Percentiles rank a stretch among this genome's conserved stretches.
Evolutionary conservation across 2,888 invertebrate species (phyloP).

Genomic region (Himalopsyche kuldschensis): DNA sequence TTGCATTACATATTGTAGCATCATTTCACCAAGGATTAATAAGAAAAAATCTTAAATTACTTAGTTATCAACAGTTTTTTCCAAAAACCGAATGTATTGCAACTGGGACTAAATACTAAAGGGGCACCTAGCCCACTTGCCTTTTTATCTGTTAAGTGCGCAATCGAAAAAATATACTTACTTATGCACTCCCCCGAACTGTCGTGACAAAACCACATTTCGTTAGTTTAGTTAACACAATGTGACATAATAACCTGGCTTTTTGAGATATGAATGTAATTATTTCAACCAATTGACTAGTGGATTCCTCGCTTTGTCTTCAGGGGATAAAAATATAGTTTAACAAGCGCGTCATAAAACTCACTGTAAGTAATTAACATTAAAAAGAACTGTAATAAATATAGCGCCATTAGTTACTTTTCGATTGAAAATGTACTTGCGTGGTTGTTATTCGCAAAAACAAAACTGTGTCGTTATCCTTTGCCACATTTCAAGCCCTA

Average conservation of each 20-base stretch:
- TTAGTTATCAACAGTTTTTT: too few species aligned
- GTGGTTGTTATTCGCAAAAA: too few species aligned
- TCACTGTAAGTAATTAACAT: neutral
- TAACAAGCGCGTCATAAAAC: neutral
- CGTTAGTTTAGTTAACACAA: conserved; percentile 34
- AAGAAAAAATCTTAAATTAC: too few species aligned
- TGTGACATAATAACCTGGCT: conserved; percentile 34
- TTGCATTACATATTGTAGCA: too few species aligned
- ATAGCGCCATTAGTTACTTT: neutral
- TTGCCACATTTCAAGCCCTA: too few species aligned
- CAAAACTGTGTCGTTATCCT: too few species aligned
- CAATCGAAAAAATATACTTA: conserved; percentile 27
- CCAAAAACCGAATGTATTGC: neutral
- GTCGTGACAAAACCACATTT: conserved; percentile 32
- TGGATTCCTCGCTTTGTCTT: neutral
- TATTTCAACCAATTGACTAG: conserved; percentile 30
- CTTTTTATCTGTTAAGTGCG: conserved; percentile 13
- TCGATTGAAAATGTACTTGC: too few species aligned
- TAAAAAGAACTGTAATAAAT: neutral
- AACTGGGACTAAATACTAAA: neutral
- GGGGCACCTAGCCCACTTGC: neutral
- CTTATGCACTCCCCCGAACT: neutral
- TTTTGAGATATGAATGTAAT: conserved; percentile 33
- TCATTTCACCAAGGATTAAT: too few species aligned
- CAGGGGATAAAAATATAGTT: neutral